Evolutionary conservation across 2,797 vertebrate species (phyloP), one percentile per base, ranked within the genome.

Genomic region (Tolypeutes matacus): DNA sequence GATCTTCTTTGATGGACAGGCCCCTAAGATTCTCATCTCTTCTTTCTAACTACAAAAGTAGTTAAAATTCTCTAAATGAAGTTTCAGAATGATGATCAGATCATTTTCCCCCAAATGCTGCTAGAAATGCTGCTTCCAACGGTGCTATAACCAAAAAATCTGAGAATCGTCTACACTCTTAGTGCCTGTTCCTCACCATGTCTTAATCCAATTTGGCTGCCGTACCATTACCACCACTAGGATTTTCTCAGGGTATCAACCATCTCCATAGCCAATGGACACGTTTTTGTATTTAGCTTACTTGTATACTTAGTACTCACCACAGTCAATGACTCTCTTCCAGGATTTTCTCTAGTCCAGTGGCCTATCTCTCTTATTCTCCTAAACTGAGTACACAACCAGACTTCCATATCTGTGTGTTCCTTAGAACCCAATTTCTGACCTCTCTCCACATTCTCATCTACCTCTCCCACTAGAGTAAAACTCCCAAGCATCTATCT

Each of bases 61-160:
- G n/a, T 76, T 76, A 65, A 53, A 76, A 83, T 25, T 62, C 85
- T 21, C 67, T 93, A 89, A 91, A 20, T 72, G n/a, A 89, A 77
- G 1, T 73, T 93, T 92, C 51, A 89, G 60, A 58, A 89, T 23
- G 23, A 17, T 27, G 34, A 62, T 27, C 39, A 78, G 2, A 84
- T 21, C 7, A 65, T 36, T 49, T 69, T 25, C 14, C 18, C 14
- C 0, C 0, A 6, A 72, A 93, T 17, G 51, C 51, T 53, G 87
- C 34, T 64, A 11, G 11, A 81, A 5, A 51, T n/a, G 1, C 12
- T 87, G 23, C 42, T 81, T 73, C 39, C 23, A 69, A 9, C 0
- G 60, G 36, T 75, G 10, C 3, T 89, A 56, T 49, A 60, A 17
- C 75, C 94, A n/a, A 85, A n/a, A 86, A 36, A 18, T 7, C 17